Evolutionary conservation across 2,113 vertebrate genomes (phyloP).

Genomic region (Heterochromis multidens): DNA sequence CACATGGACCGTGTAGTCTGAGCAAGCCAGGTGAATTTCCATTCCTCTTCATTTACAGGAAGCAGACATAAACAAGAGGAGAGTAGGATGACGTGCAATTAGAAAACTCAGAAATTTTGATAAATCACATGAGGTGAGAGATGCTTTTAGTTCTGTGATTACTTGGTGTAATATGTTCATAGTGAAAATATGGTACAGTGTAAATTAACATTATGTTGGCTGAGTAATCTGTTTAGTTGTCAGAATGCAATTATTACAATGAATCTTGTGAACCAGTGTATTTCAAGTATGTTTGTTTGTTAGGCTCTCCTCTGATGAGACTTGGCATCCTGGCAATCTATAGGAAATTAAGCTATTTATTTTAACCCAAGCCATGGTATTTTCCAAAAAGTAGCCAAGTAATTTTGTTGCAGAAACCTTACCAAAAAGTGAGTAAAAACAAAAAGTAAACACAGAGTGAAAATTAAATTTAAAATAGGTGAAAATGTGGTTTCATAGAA

Average conservation of each 20-base stretch:
- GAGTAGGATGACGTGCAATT: not conserved
- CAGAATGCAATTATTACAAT: not conserved
- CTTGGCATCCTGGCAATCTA: not conserved
- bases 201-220: not conserved
- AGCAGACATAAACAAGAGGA: not conserved
- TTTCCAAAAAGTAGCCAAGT: too few relatives aligned
- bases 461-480: too few relatives aligned
- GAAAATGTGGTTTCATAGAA: too few relatives aligned
- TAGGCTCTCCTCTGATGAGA: not conserved
- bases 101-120: not conserved
- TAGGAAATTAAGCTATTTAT: not conserved
- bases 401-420: too few relatives aligned
- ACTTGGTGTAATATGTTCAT: not conserved
- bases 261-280: not conserved
- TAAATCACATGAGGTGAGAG: not conserved
- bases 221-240: not conserved
- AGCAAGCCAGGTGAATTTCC: not conserved
- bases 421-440: too few relatives aligned
- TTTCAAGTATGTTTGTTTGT: not conserved
- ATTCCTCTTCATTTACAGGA: not conserved
- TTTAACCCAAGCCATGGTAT: too few relatives aligned
- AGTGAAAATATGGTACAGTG: not conserved
- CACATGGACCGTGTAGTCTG: not conserved
- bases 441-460: too few relatives aligned
- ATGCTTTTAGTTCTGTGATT: not conserved